Evolutionary conservation across 2,888 invertebrate species (phyloP).

Genomic region (Hipparchia sbordonii): DNA sequence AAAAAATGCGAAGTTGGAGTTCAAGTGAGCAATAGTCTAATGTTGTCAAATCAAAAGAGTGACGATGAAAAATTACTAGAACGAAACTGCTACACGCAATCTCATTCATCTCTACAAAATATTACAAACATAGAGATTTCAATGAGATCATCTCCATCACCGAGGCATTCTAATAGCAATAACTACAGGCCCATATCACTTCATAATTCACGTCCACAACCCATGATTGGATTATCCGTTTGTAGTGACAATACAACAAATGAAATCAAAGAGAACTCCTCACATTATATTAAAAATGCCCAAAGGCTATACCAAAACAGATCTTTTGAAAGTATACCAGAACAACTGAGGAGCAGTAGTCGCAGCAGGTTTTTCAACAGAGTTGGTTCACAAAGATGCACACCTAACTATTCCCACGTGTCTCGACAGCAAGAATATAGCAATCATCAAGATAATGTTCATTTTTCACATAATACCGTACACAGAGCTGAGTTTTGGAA

Average conservation of each 20-base stretch:
- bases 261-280: slow-evolving; percentile 72
- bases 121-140: slow-evolving; percentile 79
- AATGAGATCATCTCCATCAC: slow-evolving; percentile 64
- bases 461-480: slow-evolving; percentile 63
- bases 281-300: slow-evolving; percentile 73
- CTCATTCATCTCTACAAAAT: slow-evolving; percentile 73
- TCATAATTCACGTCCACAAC: slow-evolving; percentile 64
- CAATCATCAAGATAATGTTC: slow-evolving; percentile 56
- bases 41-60: slow-evolving; percentile 73
- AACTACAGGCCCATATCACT: slow-evolving; percentile 77
- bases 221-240: slow-evolving; percentile 48
- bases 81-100: slow-evolving; percentile 63
- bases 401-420: slow-evolving; percentile 61
- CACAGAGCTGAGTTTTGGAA: slow-evolving; percentile 88
- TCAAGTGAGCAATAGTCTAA: slow-evolving; percentile 61
- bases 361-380: slow-evolving; percentile 74
- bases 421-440: slow-evolving; percentile 68
- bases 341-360: slow-evolving; percentile 70
- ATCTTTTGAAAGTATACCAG: slow-evolving; percentile 78
- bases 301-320: slow-evolving; percentile 75
- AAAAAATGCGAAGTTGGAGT: slow-evolving; percentile 65
- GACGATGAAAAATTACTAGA: slow-evolving; percentile 79
- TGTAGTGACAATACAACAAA: slow-evolving; percentile 65
- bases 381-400: slow-evolving; percentile 73
- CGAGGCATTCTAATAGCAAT: slow-evolving; percentile 56